Conservation (phyloP, 2,888 invertebrate genomes). For the Oxytorus armatus region DNA sequence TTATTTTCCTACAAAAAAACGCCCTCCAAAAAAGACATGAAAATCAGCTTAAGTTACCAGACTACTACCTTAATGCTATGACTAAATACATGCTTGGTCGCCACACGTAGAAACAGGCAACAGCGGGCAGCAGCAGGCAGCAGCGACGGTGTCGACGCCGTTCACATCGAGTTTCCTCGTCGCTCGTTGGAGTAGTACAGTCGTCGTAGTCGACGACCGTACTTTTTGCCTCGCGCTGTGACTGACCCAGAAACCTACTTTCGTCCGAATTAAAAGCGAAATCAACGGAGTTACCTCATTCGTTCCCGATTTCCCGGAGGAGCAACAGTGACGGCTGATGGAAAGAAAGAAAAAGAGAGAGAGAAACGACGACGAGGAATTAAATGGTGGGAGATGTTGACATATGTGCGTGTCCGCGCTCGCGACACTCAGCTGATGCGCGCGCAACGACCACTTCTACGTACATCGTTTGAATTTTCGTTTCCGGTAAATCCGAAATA, state of each 20-base stretch:
- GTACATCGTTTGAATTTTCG: conserved; percentile 35
- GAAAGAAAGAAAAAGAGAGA: background rate
- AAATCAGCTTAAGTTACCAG: too few relatives aligned
- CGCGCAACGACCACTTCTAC: conserved; percentile 27
- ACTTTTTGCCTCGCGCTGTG: conserved; percentile 73
- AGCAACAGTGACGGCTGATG: conserved; percentile 56
- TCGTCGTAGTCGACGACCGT: conserved; percentile 65
- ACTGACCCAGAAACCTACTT: conserved; percentile 80
- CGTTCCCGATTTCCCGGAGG: conserved; percentile 70
- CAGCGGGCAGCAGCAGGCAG: background rate
- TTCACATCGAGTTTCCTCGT: conserved; percentile 4
- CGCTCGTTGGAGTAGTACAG: background rate
- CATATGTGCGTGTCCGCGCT: conserved; percentile 31
- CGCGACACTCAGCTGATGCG: conserved; percentile 51
- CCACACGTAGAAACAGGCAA: background rate
- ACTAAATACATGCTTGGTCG: too few relatives aligned
- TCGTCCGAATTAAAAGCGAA: conserved; percentile 80
- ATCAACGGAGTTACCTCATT: conserved; percentile 75
- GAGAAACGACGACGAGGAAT: background rate
- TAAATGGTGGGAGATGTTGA: conserved; percentile 25
- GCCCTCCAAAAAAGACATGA: too few relatives aligned
- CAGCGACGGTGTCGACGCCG: background rate
- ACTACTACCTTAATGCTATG: too few relatives aligned
- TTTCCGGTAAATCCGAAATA: conserved; percentile 29
- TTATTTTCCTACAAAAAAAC: too few relatives aligned